A percentile compares a stretch with the other conserved stretches of the same genome.
Evolutionary conservation across 2,113 vertebrate species (phyloP).

Genomic region (Oenanthe melanoleuca): DNA sequence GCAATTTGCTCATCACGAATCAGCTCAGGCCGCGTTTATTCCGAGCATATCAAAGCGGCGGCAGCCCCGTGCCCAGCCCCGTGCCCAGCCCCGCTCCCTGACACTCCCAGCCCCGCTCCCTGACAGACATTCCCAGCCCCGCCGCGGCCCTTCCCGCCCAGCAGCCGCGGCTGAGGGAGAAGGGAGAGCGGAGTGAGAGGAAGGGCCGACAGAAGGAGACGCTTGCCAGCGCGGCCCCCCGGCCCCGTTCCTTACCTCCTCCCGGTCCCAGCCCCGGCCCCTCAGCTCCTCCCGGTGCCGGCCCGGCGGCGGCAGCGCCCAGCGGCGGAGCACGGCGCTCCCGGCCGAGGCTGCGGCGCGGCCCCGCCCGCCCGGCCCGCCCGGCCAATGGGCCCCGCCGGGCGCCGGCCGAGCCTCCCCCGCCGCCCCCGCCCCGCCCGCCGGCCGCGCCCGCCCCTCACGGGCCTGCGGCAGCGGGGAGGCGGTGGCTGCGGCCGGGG

Average conservation of each 20-base stretch:
- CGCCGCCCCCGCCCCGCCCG: background rate
- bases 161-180: too few species aligned
- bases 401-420: background rate
- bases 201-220: too few species aligned
- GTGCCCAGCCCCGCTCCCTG: background rate
- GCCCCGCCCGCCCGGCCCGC: background rate
- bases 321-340: background rate
- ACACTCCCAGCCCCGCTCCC: background rate
- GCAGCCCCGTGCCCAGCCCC: background rate
- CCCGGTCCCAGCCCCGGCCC: background rate
- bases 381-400: too few species aligned
- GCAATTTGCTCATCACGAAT: background rate
- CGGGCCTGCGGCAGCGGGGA: accelerated
- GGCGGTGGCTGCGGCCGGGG: background rate
- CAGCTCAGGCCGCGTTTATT: background rate
- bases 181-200: too few species aligned
- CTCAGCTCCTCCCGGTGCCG: background rate
- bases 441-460: background rate
- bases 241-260: background rate
- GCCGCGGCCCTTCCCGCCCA: too few species aligned
- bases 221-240: background rate
- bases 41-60: accelerated
- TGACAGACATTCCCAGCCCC: too few species aligned
- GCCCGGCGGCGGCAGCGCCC: background rate
- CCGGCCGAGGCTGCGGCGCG: background rate